A percentile compares a stretch with the other conserved stretches of the same genome.
Evolutionary conservation across 2,888 invertebrate genomes (phyloP).

Genomic region (Dyspetes luteomarginatus): DNA sequence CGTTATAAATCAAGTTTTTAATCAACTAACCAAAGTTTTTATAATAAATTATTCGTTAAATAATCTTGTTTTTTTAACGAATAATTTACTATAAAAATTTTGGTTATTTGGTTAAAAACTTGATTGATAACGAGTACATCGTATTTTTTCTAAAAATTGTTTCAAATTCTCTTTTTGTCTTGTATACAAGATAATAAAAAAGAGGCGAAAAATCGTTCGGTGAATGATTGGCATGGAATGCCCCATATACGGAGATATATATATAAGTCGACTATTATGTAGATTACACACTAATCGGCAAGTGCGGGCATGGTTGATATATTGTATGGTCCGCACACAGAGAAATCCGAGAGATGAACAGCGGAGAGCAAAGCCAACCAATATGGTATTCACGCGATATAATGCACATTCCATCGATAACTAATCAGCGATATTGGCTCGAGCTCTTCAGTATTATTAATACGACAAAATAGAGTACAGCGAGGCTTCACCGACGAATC

Average conservation of each 20-base stretch:
- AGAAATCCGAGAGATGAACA: neutral
- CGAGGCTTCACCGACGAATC: neutral
- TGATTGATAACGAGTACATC: no score
- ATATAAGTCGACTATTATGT: neutral
- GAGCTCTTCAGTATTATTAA: constrained; percentile 56
- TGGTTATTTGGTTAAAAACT: no score
- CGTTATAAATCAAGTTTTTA: no score
- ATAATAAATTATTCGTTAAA: no score
- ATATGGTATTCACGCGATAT: constrained; percentile 38
- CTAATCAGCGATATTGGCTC: constrained; percentile 61
- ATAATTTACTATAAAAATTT: no score
- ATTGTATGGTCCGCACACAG: constrained; percentile 5
- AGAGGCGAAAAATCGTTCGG: no score
- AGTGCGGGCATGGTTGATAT: constrained; percentile 10
- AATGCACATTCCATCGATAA: constrained; percentile 34
- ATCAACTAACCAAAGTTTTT: no score
- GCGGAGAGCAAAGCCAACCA: neutral
- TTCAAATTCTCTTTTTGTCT: no score
- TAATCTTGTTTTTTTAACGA: no score
- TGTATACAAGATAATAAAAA: no score
- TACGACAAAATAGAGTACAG: constrained; percentile 24
- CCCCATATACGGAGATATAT: neutral
- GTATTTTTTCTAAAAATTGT: no score
- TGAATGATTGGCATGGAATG: no score
- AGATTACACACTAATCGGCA: constrained; percentile 41